These are phyloP conservation scores for Salarias fasciatus DNA, from an alignment of 2,797 vertebrate species.

Conservation along the genomic window DNA sequence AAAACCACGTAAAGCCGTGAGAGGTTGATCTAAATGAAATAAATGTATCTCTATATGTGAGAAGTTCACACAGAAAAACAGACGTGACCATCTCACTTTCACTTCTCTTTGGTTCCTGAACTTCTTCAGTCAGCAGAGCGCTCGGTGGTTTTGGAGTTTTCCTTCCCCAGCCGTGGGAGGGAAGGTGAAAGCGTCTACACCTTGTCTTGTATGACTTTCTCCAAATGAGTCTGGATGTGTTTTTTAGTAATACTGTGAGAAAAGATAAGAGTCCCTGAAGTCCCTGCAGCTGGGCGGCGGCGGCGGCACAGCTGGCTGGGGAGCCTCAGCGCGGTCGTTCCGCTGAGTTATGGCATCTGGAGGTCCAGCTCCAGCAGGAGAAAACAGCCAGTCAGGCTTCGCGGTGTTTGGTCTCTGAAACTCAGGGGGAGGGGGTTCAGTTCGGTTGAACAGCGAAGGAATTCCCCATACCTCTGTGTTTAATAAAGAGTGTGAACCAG, in stretches of 20 bases:
- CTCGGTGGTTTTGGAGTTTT: conserved; percentile 20
- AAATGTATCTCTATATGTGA: no score
- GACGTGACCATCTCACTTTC: conserved; percentile 48
- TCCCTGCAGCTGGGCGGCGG: conserved; percentile 5
- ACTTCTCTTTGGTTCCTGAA: conserved; percentile 63
- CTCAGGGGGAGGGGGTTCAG: conserved; percentile 18
- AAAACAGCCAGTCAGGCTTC: conserved; percentile 44
- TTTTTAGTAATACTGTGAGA: conserved; percentile 27
- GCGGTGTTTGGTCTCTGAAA: conserved; percentile 4
- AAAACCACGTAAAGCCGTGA: no score
- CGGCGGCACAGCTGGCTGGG: conserved; percentile 39
- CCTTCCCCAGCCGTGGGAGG: conserved; percentile 7
- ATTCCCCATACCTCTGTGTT: conserved; percentile 5
- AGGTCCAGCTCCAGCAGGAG: conserved; percentile 31
- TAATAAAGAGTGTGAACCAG: no score
- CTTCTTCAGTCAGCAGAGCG: conserved; percentile 48
- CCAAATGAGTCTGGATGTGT: conserved; percentile 47
- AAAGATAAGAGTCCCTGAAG: conserved; percentile 29
- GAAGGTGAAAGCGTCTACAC: conserved; percentile 38
- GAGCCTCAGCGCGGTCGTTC: conserved; percentile 43
- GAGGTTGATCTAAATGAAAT: no score
- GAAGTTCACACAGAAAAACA: no score
- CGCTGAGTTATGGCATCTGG: conserved; percentile 51
- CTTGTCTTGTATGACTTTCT: conserved; percentile 28
- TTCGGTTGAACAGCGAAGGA: conserved; percentile 15